Conservation (phyloP, 2,888 invertebrate genomes). For the Lottia gigantea region DNA sequence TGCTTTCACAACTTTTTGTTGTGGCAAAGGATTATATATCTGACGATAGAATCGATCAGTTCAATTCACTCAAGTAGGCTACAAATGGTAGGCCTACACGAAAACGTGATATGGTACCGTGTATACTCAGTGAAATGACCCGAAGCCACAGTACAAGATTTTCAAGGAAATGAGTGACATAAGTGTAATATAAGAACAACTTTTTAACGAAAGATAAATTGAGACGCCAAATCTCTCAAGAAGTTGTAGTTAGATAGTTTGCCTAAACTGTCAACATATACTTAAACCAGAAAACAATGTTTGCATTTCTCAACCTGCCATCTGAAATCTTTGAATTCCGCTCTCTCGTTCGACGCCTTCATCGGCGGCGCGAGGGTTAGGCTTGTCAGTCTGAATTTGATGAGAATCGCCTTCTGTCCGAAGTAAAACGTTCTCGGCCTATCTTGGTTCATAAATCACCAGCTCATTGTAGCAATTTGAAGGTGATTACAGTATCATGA, state of each 20-base stretch:
- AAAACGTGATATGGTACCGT: too few relatives aligned
- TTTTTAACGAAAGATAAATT: not conserved
- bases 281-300: constrained; percentile 9
- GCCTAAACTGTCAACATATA: not conserved
- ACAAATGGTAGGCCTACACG: too few relatives aligned
- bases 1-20: too few relatives aligned
- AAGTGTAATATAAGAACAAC: not conserved
- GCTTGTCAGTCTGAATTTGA: constrained; percentile 4
- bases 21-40: too few relatives aligned
- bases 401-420: not conserved
- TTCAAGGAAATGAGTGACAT: too few relatives aligned
- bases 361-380: not conserved
- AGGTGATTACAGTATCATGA: constrained; percentile 6
- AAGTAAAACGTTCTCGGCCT: not conserved
- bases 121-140: too few relatives aligned
- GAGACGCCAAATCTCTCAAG: constrained; percentile 1
- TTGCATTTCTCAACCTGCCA: constrained; percentile 11
- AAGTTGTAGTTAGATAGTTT: not conserved
- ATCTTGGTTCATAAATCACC: not conserved
- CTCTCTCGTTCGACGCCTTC: constrained; percentile 3
- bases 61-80: too few relatives aligned
- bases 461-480: not conserved
- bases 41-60: too few relatives aligned
- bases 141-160: too few relatives aligned
- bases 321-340: not conserved